phyloP scores from a whole-genome alignment of 2,113 vertebrate species.

The Phyllostomus hastatus region DNA sequence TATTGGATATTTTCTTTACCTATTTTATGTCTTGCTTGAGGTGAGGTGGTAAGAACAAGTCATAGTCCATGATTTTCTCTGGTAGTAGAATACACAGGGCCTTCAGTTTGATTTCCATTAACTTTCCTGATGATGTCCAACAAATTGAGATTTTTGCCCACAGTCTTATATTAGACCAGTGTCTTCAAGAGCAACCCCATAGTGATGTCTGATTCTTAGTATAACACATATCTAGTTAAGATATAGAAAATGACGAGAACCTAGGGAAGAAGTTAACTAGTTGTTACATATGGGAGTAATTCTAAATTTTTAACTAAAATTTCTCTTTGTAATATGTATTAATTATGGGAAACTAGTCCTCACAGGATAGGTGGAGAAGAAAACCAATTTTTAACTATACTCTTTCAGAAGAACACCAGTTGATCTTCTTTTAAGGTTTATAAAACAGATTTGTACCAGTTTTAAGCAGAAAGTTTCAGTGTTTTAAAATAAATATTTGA shows the following conservation, averaged over 20 bases:
- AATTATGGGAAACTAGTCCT: neutral
- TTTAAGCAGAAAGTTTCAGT: neutral
- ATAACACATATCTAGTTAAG: neutral
- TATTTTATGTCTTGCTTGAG: neutral
- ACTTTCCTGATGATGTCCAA: neutral
- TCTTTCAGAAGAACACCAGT: neutral
- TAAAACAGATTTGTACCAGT: neutral
- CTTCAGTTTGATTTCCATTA: neutral
- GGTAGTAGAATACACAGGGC: neutral
- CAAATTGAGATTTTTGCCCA: constrained; percentile 3
- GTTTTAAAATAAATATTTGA: constrained; percentile 5
- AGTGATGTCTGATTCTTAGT: neutral
- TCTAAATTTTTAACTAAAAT: neutral
- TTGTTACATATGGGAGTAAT: neutral
- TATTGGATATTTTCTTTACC: neutral
- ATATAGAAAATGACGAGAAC: neutral
- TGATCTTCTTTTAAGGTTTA: neutral
- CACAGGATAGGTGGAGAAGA: neutral
- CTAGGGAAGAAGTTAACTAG: neutral
- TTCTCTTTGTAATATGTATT: neutral
- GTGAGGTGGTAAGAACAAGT: neutral
- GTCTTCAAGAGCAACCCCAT: neutral
- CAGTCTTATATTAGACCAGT: neutral
- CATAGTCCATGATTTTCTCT: neutral
- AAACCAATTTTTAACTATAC: neutral